Conservation (phyloP, 2,113 vertebrate genomes). For the Pituophis catenifer region DNA sequence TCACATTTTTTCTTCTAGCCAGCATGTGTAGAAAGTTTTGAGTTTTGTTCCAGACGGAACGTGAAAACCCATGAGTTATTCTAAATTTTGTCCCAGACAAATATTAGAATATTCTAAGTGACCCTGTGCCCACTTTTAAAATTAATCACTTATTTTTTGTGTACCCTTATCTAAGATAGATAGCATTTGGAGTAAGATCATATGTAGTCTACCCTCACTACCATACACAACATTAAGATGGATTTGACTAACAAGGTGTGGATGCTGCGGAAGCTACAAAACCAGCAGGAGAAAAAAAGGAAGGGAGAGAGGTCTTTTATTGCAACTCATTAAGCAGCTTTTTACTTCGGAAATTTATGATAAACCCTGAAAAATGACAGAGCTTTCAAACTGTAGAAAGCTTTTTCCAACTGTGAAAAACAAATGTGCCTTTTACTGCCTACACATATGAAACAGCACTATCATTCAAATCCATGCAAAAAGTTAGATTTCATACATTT, state of each 20-base stretch:
- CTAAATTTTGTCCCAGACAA: background rate
- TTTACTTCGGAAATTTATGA: background rate
- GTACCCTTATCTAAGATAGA: background rate
- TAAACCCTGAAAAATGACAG: background rate
- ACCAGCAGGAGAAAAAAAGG: background rate
- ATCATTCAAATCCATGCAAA: background rate
- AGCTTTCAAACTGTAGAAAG: background rate
- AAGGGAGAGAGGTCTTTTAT: background rate
- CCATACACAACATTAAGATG: background rate
- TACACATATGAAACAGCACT: background rate
- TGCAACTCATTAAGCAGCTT: background rate
- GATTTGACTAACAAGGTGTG: background rate
- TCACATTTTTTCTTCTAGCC: background rate
- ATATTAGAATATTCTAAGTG: background rate
- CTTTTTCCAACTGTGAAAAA: background rate
- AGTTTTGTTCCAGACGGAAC: background rate
- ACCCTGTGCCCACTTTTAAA: background rate
- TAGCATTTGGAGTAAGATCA: background rate
- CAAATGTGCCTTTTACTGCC: background rate
- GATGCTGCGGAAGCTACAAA: background rate
- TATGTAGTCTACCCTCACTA: background rate
- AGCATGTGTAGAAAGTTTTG: background rate
- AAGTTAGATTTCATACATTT: background rate
- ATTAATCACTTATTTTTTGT: background rate
- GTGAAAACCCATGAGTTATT: background rate